Base-by-base conservation (phyloP, 2,113 vertebrate genomes). In the Dromiciops gliroides region DNA sequence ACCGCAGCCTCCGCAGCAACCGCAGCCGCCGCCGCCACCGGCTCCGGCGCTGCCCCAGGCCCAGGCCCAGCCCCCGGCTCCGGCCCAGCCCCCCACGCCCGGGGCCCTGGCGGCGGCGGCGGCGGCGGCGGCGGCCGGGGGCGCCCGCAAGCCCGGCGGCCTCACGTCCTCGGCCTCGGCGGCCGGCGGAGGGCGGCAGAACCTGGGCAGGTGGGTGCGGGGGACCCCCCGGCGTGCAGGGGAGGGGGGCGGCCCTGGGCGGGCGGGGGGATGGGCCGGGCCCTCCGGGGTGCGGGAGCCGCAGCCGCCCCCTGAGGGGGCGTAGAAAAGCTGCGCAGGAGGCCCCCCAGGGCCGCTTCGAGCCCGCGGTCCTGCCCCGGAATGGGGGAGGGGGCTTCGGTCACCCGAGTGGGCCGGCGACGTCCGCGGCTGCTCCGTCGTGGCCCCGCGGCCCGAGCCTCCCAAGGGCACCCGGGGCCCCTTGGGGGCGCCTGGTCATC, bases 181-280 rank as follows among this genome's bases (percentile, higher is more conserved):
- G 88, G 98, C 98, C 95, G 98, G 99, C 93, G 99, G 99, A 95
- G 99, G 99, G 96, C 98, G 99, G 96, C 99, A 98, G 96, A 99
- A 98, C 98, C 97, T 99, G 98, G 99, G 99, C 99, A 99, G 99
- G 99, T 99, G 98, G 98, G 99, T 99, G 97, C 97, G 93, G 92
- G 98, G 98, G 96, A 97, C 97, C 97, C 97, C 97, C 92, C 96
- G 96, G 90, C 98, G 98, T 95, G 98, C 98, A 96, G 98, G 98
- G 97, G 97, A 98, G 92, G 98, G 98, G 92, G 99, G 98, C 93
- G 98, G 98, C 92, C 98, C 25, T 53, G 25, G 98, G 97, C 98
- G 97, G 97, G 96, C 99, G 97, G 98, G 98, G 98, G 98, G 98
- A 97, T 97, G 98, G 98, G 92, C 92, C 56, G n/a, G 50, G 49